Evolutionary conservation across 2,797 vertebrate genomes (phyloP).

Genomic region (Coccyzus lansbergi): DNA sequence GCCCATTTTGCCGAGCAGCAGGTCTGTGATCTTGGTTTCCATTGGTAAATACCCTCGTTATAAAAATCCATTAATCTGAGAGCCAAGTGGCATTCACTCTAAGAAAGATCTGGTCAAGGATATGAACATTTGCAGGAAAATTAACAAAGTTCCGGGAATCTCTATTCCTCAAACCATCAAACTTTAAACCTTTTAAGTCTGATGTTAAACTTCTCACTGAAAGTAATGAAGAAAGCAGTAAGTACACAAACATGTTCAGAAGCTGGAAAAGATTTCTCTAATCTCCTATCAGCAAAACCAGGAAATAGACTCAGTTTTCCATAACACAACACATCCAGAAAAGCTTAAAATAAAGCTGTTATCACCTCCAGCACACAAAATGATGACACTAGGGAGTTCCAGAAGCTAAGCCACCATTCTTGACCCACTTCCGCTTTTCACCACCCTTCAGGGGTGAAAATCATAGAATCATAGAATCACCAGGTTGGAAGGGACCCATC

Average conservation of each 20-base stretch:
- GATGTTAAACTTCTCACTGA: not conserved
- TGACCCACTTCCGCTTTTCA: not conserved
- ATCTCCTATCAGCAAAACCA: not conserved
- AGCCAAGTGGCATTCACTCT: not conserved
- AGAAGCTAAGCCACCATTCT: too few relatives aligned
- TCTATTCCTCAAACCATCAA: not conserved
- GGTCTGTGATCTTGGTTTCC: not conserved
- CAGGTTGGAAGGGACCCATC: too few relatives aligned
- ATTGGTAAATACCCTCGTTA: rapidly evolving
- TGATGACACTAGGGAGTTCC: too few relatives aligned
- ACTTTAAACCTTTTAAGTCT: not conserved
- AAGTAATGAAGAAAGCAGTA: not conserved
- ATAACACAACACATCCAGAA: not conserved
- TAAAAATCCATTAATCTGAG: not conserved
- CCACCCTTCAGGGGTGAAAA: too few relatives aligned
- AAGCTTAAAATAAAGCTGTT: too few relatives aligned
- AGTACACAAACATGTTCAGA: not conserved
- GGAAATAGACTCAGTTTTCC: not conserved
- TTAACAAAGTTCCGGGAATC: not conserved
- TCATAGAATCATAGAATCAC: too few relatives aligned
- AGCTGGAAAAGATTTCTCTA: not conserved
- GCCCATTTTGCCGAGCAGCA: not conserved
- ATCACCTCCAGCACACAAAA: not conserved
- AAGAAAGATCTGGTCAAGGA: not conserved
- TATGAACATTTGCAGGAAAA: not conserved